Percentiles rank a stretch among this genome's conserved stretches.
Conservation (phyloP, 2,797 vertebrate genomes). For the Rhabdophis nuchalis region DNA sequence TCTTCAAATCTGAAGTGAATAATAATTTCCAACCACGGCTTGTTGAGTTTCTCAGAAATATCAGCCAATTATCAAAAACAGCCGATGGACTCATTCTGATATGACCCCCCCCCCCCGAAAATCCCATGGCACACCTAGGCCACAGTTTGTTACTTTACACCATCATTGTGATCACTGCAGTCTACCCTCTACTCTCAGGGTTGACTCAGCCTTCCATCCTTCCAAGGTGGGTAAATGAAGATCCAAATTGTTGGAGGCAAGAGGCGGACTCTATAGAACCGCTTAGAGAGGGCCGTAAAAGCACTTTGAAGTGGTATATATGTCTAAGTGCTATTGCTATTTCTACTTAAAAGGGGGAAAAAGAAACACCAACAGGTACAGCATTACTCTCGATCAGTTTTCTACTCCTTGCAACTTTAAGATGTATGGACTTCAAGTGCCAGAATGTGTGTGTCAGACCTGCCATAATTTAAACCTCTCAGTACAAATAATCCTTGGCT, state of each 20-base stretch:
- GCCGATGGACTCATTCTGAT: background rate
- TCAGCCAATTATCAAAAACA: background rate
- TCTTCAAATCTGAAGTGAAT: background rate
- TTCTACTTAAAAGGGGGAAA: background rate
- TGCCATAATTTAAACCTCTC: background rate
- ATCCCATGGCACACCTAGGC: background rate
- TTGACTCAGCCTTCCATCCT: too few species aligned
- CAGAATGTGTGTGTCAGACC: too few species aligned
- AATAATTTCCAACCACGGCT: background rate
- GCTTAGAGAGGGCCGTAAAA: too few species aligned
- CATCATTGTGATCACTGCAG: background rate
- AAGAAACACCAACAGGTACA: background rate
- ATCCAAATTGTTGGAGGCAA: too few species aligned
- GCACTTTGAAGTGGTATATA: too few species aligned
- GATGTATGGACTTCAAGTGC: too few species aligned
- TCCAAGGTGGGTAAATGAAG: too few species aligned
- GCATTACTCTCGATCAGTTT: background rate
- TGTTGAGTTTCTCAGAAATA: background rate
- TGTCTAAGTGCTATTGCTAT: too few species aligned
- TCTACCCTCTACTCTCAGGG: background rate
- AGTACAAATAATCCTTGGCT: background rate
- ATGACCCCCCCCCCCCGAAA: background rate
- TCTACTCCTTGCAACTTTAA: background rate
- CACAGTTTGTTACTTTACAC: background rate
- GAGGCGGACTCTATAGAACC: too few species aligned